A percentile compares a stretch with the other conserved stretches of the same genome.
phyloP scores from a whole-genome alignment of 1,140 invertebrate species.

The Bombus confusus region DNA sequence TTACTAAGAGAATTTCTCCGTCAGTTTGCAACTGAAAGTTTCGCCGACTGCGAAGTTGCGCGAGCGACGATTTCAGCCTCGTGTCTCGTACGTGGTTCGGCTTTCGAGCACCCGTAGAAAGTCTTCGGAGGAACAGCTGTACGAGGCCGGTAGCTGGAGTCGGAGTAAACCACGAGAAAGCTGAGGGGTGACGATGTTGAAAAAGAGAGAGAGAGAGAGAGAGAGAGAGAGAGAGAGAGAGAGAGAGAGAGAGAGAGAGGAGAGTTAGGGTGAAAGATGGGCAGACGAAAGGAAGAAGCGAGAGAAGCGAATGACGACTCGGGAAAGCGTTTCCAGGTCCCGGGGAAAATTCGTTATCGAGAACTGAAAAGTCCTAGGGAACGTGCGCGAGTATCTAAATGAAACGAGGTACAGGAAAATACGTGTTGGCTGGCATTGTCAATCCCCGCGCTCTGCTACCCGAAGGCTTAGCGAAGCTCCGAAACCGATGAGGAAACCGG shows the following conservation, averaged over 20 bases:
- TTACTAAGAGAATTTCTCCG: constrained; percentile 61
- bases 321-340: constrained; percentile 69
- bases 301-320: constrained; percentile 46
- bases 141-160: constrained; percentile 13
- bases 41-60: constrained; percentile 36
- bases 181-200: neutral
- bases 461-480: neutral
- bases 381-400: constrained; percentile 71
- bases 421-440: neutral
- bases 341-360: constrained; percentile 72
- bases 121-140: constrained; percentile 55
- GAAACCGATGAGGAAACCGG: neutral
- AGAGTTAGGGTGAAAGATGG: too few relatives aligned
- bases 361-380: constrained; percentile 69
- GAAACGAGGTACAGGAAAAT: constrained; percentile 65
- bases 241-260: neutral
- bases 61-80: constrained; percentile 30
- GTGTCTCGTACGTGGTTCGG: neutral
- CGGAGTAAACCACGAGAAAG: constrained; percentile 12
- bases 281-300: neutral
- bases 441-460: too few relatives aligned
- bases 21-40: constrained; percentile 60
- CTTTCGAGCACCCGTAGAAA: constrained; percentile 45
- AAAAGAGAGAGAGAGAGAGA: neutral
- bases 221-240: neutral